These are phyloP conservation scores for Escarpia spicata DNA, from an alignment of 2,888 invertebrate genomes.

Conservation along the genomic window DNA sequence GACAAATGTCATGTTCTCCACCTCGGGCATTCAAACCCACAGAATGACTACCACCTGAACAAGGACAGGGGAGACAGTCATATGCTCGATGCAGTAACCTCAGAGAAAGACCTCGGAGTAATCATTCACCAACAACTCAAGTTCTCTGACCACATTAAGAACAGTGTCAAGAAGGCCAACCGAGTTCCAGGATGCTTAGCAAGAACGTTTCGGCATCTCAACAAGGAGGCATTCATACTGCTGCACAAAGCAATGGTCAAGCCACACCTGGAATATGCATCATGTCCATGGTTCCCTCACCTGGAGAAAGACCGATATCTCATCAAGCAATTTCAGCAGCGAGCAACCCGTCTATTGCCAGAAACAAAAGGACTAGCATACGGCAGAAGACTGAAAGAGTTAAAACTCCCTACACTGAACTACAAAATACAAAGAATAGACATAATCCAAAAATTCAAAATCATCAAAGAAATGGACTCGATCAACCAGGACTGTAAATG, in stretches of 20 bases:
- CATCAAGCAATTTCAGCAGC: background rate
- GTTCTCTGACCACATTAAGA: background rate
- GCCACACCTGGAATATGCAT: background rate
- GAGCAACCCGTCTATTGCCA: background rate
- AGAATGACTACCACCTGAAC: background rate
- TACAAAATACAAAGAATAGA: background rate
- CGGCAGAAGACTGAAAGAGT: background rate
- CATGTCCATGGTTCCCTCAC: background rate
- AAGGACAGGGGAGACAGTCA: background rate
- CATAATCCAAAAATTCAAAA: background rate
- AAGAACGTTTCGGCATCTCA: background rate
- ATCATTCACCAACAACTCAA: background rate
- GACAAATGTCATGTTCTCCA: background rate
- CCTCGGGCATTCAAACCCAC: background rate
- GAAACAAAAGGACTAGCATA: background rate
- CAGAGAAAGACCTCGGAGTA: background rate
- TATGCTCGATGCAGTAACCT: background rate
- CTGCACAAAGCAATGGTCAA: too few species aligned
- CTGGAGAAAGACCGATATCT: background rate
- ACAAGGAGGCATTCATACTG: background rate
- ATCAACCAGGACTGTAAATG: background rate
- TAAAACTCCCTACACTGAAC: background rate
- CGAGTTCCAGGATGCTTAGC: background rate
- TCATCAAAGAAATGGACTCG: background rate
- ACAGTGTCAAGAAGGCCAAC: background rate